Evolutionary conservation across 92 coral and sea anemone species (phyloP).

Genomic region (Epizoanthus rinbou): DNA sequence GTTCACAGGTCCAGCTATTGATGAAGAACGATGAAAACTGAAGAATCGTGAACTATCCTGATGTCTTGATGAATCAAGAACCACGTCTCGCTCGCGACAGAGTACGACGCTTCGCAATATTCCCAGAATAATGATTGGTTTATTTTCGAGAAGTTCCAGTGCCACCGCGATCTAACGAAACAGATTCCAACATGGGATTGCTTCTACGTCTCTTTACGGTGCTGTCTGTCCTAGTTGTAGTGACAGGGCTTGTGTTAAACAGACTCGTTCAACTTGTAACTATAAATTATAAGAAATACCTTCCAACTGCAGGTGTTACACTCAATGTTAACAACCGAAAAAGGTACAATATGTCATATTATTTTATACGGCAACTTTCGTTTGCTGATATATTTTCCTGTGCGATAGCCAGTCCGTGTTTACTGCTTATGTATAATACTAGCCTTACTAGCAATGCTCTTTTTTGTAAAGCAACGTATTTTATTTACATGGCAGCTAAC

Average conservation of each 20-base stretch:
- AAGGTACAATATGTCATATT: conserved; percentile 31
- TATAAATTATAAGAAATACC: conserved; percentile 13
- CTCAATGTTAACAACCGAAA: conserved; percentile 22
- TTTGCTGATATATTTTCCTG: conserved; percentile 15
- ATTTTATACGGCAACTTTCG: conserved; percentile 19
- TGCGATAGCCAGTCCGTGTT: background rate
- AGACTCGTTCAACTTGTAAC: conserved; percentile 20
- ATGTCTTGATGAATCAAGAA: too few relatives aligned
- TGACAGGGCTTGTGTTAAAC: conserved; percentile 19
- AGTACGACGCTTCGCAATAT: too few relatives aligned
- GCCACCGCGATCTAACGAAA: too few relatives aligned
- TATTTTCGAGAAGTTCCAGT: too few relatives aligned
- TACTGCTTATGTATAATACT: background rate
- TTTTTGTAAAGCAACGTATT: conserved; percentile 11
- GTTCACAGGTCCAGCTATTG: too few relatives aligned
- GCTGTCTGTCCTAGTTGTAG: background rate
- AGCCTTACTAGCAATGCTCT: background rate
- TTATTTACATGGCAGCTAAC: background rate
- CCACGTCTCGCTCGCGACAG: too few relatives aligned
- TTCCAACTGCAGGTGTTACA: conserved; percentile 16
- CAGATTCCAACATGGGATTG: too few relatives aligned
- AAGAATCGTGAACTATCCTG: too few relatives aligned
- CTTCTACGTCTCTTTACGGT: background rate
- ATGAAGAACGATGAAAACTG: too few relatives aligned
- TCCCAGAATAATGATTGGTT: too few relatives aligned